These are phyloP conservation scores for Phortica variegata DNA, from an alignment of 1,140 invertebrate genomes.

Conservation along the genomic window DNA sequence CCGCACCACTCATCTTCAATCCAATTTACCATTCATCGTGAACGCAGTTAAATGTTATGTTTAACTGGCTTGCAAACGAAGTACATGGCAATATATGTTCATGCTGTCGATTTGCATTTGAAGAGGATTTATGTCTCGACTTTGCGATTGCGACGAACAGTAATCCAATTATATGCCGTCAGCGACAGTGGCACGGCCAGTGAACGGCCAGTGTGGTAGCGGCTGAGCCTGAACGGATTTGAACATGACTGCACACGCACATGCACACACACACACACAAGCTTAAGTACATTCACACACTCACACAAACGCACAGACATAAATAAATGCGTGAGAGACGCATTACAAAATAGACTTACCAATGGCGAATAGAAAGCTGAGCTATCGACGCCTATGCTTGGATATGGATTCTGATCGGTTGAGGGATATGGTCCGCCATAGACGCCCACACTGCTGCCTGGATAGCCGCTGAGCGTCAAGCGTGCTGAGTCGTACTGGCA, in stretches of 20 bases:
- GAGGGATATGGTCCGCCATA: conserved; percentile 80
- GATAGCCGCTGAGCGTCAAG: conserved; percentile 68
- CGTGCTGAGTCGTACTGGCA: conserved; percentile 89
- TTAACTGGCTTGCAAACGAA: conserved; percentile 6
- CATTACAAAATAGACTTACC: conserved; percentile 70
- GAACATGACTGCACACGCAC: too few species aligned
- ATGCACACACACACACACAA: too few species aligned
- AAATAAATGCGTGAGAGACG: too few species aligned
- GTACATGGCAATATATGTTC: conserved; percentile 18
- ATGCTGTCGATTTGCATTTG: conserved; percentile 25
- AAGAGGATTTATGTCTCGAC: conserved; percentile 23
- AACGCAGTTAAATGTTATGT: too few species aligned
- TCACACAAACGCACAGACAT: too few species aligned
- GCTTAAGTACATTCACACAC: too few species aligned
- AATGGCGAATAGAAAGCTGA: conserved; percentile 93
- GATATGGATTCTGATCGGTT: conserved; percentile 88
- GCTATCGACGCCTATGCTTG: conserved; percentile 87
- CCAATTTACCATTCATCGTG: neutral
- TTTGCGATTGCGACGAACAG: conserved; percentile 7
- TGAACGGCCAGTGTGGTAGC: too few species aligned
- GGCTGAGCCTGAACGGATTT: too few species aligned
- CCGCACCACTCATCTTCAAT: neutral
- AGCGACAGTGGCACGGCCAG: too few species aligned
- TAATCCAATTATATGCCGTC: conserved; percentile 26
- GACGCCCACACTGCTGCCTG: conserved; percentile 69